Conservation (phyloP, 2,888 invertebrate species). For the Pecten maximus region DNA sequence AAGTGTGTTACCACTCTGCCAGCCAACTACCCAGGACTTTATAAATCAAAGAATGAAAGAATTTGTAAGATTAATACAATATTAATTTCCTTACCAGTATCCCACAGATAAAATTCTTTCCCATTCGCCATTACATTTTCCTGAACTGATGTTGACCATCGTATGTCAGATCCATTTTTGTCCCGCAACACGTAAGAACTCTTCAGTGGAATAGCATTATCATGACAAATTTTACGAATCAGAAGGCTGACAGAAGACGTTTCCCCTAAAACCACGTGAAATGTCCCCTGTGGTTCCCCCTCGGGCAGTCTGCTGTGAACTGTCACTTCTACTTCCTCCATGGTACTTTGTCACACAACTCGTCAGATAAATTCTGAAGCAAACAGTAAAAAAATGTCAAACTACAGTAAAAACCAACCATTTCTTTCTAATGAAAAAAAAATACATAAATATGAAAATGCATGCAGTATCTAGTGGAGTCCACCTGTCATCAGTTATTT, state of each 20-base stretch:
- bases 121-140: conserved; percentile 72
- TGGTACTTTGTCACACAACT: not conserved
- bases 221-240: conserved; percentile 66
- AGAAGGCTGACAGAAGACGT: conserved; percentile 65
- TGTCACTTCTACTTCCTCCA: conserved; percentile 64
- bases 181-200: conserved; percentile 74
- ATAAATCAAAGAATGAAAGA: too few relatives aligned
- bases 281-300: conserved; percentile 64
- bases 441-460: too few relatives aligned
- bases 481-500: too few relatives aligned
- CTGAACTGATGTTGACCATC: conserved; percentile 63
- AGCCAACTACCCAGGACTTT: too few relatives aligned
- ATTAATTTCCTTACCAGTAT: conserved; percentile 69
- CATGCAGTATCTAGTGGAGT: too few relatives aligned
- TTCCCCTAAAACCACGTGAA: conserved; percentile 58
- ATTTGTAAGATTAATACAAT: not conserved
- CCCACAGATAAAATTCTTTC: conserved; percentile 75
- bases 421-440: too few relatives aligned
- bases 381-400: not conserved
- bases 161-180: conserved; percentile 68
- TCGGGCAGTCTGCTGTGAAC: conserved; percentile 65
- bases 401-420: not conserved
- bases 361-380: not conserved
- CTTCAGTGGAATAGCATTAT: conserved; percentile 65
- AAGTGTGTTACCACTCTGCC: too few relatives aligned